These are phyloP conservation scores for Papilio glaucus DNA, from an alignment of 1,140 invertebrate genomes.

Conservation along the genomic window DNA sequence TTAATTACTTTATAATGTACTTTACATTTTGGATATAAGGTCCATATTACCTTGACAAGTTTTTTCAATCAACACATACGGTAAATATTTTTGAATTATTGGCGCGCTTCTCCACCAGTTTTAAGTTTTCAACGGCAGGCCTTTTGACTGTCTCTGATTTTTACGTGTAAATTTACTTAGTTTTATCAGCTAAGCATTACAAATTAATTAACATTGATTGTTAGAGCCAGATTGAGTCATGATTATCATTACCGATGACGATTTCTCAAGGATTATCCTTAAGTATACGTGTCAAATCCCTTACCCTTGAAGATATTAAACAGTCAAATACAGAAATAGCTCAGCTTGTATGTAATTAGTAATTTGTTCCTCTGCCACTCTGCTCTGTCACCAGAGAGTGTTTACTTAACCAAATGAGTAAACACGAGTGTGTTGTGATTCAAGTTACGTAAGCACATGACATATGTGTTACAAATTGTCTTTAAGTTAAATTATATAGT, in stretches of 20 bases:
- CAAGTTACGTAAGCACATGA: not conserved
- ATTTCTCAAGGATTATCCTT: constrained; percentile 1
- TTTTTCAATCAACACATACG: no score
- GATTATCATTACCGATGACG: not conserved
- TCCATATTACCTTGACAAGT: no score
- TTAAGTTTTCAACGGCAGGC: no score
- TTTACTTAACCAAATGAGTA: constrained; percentile 8
- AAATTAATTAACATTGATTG: no score
- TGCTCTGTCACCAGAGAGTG: not conserved
- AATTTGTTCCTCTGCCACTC: not conserved
- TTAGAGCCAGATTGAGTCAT: no score
- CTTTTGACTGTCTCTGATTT: no score
- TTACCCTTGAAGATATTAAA: not conserved
- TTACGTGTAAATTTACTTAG: no score
- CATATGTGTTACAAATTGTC: constrained; percentile 20
- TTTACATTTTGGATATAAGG: no score
- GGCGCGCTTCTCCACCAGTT: no score
- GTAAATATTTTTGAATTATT: no score
- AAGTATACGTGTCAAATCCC: not conserved
- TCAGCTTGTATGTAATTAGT: constrained; percentile 1
- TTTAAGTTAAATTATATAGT: constrained; percentile 4
- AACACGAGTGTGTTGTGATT: constrained; percentile 11
- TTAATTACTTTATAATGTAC: no score
- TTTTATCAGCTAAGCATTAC: no score
- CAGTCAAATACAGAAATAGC: not conserved